A percentile compares a stretch with the other conserved stretches of the same genome.
Evolutionary conservation across 1,140 invertebrate species (phyloP).

Genomic region (Scaptomyza graminum): DNA sequence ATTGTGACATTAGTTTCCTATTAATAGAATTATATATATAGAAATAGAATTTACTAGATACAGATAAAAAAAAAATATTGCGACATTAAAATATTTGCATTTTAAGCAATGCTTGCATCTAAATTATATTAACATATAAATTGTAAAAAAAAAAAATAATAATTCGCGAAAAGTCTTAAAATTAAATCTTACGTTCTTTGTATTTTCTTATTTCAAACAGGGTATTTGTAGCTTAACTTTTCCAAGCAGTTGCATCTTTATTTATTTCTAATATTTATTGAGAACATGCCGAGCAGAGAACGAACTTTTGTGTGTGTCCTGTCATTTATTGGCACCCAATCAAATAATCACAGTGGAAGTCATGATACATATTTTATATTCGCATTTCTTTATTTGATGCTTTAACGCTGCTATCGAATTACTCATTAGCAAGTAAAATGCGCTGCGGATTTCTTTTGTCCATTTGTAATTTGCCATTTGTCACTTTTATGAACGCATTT

Average conservation of each 20-base stretch:
- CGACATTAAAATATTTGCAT: no score
- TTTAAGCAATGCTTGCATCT: no score
- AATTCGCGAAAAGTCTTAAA: no score
- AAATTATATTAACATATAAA: no score
- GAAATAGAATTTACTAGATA: no score
- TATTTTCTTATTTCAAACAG: not conserved
- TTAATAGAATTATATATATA: no score
- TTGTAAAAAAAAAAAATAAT: no score
- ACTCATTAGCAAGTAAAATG: slow-evolving; percentile 45
- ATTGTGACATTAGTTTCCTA: no score
- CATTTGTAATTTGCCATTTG: slow-evolving; percentile 39
- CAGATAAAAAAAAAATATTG: no score
- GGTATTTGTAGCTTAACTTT: not conserved
- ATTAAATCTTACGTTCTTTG: no score
- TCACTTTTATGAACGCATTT: slow-evolving; percentile 46
- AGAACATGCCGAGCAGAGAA: not conserved
- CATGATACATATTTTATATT: slow-evolving; percentile 29
- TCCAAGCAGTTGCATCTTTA: not conserved
- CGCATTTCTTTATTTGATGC: slow-evolving; percentile 34
- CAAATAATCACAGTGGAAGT: slow-evolving; percentile 43
- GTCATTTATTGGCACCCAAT: slow-evolving; percentile 50
- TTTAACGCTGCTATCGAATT: slow-evolving; percentile 35
- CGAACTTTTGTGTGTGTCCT: not conserved
- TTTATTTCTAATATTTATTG: slow-evolving; percentile 19
- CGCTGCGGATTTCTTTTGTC: slow-evolving; percentile 10